Conservation (phyloP, 2,888 invertebrate genomes). For the Aproaerema taeniolella region DNA sequence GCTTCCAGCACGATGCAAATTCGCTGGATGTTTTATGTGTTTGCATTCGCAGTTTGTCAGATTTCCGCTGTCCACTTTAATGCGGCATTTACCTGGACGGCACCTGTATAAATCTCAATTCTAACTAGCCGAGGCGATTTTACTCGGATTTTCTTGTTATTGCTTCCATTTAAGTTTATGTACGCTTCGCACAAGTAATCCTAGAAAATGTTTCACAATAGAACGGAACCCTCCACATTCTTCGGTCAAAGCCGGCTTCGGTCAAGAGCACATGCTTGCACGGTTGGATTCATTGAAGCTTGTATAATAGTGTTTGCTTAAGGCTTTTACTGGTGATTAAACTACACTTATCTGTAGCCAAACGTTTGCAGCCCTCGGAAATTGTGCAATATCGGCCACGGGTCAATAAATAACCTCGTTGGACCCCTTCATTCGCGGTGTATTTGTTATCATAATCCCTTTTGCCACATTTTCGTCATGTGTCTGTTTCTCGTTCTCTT, state of each 20-base stretch:
- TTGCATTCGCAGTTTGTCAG: slow-evolving; percentile 20
- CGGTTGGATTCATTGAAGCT: not conserved
- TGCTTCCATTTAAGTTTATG: no score
- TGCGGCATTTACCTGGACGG: not conserved
- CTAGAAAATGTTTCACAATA: no score
- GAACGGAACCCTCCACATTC: no score
- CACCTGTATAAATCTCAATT: not conserved
- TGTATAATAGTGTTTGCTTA: not conserved
- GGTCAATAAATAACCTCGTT: slow-evolving; percentile 23
- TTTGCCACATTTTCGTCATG: slow-evolving; percentile 33
- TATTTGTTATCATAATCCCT: slow-evolving; percentile 36
- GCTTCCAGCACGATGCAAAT: slow-evolving; percentile 25
- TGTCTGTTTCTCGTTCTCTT: slow-evolving; percentile 25
- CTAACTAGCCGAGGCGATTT: no score
- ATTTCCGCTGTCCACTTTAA: slow-evolving; percentile 14
- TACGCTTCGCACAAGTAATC: no score
- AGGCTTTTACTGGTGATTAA: slow-evolving; percentile 4
- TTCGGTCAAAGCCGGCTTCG: no score
- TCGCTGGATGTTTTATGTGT: slow-evolving; percentile 35
- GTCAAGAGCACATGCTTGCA: no score
- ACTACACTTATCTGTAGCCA: slow-evolving; percentile 6
- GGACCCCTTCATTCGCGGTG: slow-evolving; percentile 25
- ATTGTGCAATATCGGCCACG: slow-evolving; percentile 20
- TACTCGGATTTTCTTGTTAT: no score
- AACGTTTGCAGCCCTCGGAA: slow-evolving; percentile 5